phyloP scores from a whole-genome alignment of 2,797 vertebrate genomes.

The Lophius americanus region DNA sequence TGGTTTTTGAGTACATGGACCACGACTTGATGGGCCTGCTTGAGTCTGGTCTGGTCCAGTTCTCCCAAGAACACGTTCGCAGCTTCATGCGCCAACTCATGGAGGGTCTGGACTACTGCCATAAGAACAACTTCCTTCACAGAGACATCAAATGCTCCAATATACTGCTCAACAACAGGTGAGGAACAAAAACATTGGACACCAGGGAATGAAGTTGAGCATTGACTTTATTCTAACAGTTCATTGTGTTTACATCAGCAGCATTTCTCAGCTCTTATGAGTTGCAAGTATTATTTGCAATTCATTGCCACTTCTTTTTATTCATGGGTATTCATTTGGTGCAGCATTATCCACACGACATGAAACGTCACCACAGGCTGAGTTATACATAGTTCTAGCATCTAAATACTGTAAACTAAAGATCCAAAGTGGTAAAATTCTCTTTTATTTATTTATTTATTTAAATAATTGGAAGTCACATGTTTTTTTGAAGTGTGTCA shows the following conservation, averaged over 20 bases:
- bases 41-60: constrained; percentile 97
- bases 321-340: neutral
- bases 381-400: constrained; percentile 18
- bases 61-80: constrained; percentile 97
- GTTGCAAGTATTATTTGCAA: too few species aligned
- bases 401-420: constrained; percentile 8
- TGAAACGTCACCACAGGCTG: neutral
- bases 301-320: too few species aligned
- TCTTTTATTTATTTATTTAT: too few species aligned
- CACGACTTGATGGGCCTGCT: constrained; percentile 98
- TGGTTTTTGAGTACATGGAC: constrained; percentile 99
- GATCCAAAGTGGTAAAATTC: neutral
- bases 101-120: constrained; percentile 99
- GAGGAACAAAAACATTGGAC: constrained; percentile 5
- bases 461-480: constrained; percentile 5
- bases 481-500: neutral
- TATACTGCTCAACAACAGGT: constrained; percentile 98
- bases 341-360: constrained; percentile 1
- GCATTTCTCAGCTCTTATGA: neutral
- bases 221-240: neutral
- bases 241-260: neutral
- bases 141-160: constrained; percentile 99
- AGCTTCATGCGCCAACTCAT: constrained; percentile 99
- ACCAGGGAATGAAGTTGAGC: neutral
- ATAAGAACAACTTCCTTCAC: constrained; percentile 99